phyloP scores from a whole-genome alignment of 2,888 invertebrate species.

The Meandrusa payeni region DNA sequence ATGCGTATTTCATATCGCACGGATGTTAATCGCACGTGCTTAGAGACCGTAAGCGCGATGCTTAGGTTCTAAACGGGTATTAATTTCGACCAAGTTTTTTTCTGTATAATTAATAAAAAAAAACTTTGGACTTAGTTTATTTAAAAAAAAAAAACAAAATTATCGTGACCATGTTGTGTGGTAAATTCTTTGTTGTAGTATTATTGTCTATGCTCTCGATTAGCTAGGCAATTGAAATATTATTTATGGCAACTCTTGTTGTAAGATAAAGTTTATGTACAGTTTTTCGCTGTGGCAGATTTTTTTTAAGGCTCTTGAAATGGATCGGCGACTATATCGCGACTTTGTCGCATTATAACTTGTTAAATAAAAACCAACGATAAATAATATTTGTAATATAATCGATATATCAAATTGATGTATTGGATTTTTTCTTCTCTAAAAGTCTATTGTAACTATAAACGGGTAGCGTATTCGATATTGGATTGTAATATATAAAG shows the following conservation, averaged over 20 bases:
- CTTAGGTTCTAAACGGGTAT: slow-evolving; percentile 14
- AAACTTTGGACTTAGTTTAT: background rate
- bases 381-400: slow-evolving; percentile 24
- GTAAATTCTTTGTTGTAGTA: slow-evolving; percentile 16
- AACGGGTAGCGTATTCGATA: slow-evolving; percentile 17
- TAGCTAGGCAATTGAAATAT: background rate
- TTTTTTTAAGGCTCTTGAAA: slow-evolving; percentile 22
- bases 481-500: background rate
- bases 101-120: slow-evolving; percentile 14
- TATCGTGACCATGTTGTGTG: slow-evolving; percentile 2
- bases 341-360: slow-evolving; percentile 15
- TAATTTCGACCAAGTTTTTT: slow-evolving; percentile 13
- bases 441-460: slow-evolving; percentile 22
- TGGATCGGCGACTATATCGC: slow-evolving; percentile 8
- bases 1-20: background rate
- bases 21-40: slow-evolving; percentile 5
- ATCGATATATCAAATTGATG: slow-evolving; percentile 41
- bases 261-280: slow-evolving; percentile 20
- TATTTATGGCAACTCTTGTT: slow-evolving; percentile 17
- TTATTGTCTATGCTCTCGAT: slow-evolving; percentile 8
- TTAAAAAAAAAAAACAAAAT: slow-evolving; percentile 4
- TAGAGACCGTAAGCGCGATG: slow-evolving; percentile 3
- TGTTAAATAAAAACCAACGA: slow-evolving; percentile 10
- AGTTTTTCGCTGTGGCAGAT: slow-evolving; percentile 13
- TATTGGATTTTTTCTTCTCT: slow-evolving; percentile 31